Evolutionary conservation across 2,113 vertebrate species (phyloP).

Genomic region (Chascanopsetta lugubris): DNA sequence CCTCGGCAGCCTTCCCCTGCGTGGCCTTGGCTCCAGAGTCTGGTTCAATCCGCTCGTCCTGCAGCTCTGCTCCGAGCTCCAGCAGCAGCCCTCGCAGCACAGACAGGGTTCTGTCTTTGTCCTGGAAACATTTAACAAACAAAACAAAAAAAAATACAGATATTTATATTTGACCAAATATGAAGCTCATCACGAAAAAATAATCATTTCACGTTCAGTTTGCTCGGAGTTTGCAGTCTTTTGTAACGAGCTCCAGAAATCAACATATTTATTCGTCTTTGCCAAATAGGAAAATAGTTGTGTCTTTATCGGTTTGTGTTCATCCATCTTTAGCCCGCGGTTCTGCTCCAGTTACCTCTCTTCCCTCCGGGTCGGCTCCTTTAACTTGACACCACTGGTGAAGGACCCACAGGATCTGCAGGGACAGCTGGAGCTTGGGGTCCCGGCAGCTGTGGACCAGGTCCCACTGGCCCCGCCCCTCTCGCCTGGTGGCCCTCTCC

Average conservation of each 20-base stretch:
- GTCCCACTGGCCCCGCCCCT: slow-evolving; percentile 16
- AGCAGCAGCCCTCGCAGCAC: slow-evolving; percentile 87
- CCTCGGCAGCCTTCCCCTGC: slow-evolving; percentile 69
- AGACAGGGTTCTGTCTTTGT: slow-evolving; percentile 79
- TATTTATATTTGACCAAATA: not conserved
- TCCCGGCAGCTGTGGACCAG: slow-evolving; percentile 49
- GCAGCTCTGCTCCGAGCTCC: slow-evolving; percentile 86
- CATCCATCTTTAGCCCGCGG: too few relatives aligned
- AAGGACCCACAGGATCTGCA: slow-evolving; percentile 93
- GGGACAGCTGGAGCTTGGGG: slow-evolving; percentile 82
- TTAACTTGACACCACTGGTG: slow-evolving; percentile 89
- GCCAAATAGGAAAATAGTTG: too few relatives aligned
- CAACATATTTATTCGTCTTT: too few relatives aligned
- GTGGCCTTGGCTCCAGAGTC: slow-evolving; percentile 81
- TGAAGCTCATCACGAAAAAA: not conserved
- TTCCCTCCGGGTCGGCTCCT: slow-evolving; percentile 67
- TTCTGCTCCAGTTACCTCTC: slow-evolving; percentile 44
- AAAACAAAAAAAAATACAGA: not conserved
- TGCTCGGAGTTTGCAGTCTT: too few relatives aligned
- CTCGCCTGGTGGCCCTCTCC: slow-evolving; percentile 52
- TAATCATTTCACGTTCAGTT: not conserved
- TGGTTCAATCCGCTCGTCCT: slow-evolving; percentile 78
- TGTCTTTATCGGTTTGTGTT: too few relatives aligned
- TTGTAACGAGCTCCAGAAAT: too few relatives aligned
- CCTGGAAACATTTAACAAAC: slow-evolving; percentile 68